These are phyloP conservation scores for Leptopilina boulardi DNA, from an alignment of 1,140 invertebrate genomes.

Conservation along the genomic window DNA sequence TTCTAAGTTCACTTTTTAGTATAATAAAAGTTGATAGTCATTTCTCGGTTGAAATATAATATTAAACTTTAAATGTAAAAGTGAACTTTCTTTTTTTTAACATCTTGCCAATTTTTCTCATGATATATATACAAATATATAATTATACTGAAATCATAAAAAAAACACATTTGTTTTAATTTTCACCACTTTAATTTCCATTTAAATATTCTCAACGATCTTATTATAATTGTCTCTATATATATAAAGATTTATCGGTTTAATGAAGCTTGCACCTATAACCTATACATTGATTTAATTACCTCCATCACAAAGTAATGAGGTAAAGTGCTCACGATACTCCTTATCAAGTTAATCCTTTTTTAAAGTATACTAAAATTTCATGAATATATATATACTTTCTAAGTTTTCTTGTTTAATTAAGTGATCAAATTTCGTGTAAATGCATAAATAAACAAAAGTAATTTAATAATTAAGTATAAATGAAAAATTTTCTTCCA, in stretches of 20 bases:
- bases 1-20: too few species aligned
- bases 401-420: too few species aligned
- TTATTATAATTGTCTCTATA: not conserved
- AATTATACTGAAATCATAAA: not conserved
- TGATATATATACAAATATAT: not conserved
- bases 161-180: conserved; percentile 1
- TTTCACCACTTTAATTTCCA: not conserved
- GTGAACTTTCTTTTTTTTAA: conserved; percentile 25
- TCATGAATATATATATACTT: too few species aligned
- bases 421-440: too few species aligned
- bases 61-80: conserved; percentile 19
- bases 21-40: not conserved
- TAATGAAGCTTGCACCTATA: not conserved
- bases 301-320: conserved; percentile 4
- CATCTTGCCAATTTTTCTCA: conserved; percentile 18
- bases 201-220: not conserved
- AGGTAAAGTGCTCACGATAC: not conserved
- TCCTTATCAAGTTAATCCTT: not conserved
- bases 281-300: not conserved
- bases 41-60: not conserved
- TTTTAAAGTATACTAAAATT: too few species aligned
- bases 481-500: too few species aligned
- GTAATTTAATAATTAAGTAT: too few species aligned
- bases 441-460: too few species aligned
- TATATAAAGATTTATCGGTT: not conserved